Evolutionary conservation across 2,888 invertebrate genomes (phyloP), one percentile per base, ranked within the genome.

Genomic region (Drosophila anomelani): DNA sequence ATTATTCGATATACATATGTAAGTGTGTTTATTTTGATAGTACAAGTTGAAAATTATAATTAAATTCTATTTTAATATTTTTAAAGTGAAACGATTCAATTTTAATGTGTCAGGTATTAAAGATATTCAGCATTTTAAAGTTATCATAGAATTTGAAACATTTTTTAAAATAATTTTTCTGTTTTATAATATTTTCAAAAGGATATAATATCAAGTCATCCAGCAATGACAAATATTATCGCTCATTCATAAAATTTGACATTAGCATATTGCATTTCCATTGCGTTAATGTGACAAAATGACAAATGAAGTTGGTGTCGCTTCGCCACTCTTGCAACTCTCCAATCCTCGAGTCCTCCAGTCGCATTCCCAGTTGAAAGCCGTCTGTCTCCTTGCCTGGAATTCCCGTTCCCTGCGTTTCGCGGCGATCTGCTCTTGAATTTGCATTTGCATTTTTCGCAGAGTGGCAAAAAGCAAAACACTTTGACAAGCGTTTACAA

Each of bases 271-370:
- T 89, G 87, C 82, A 91, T 91, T 91, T 88, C 86, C 88, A 90
- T 85, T 88, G 88, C 89, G 91, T 89, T 90, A 90, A 91, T 91
- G 90, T 91, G 91, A 90, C 91, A 91, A 91, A 90, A 85, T 91
- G 90, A 91, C 90, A 91, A 91, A 91, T 91, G 86, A 88, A 88
- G 83, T 72, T 76, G 67, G 76, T 54, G 57, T 57, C 56, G 55
- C 57, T 60, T 13, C 44, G 46, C 57, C 51, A 43, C 36, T 29
- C 49, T 32, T 32, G 1, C 29, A 32, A 3, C 29, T 47, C n/a
- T n/a, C n/a, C 10, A 46, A 26, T 46, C 26, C 46, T 47, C n/a
- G 26, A 47, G 20, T 49, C 32, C 29, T n/a, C 29, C 47, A 32
- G 44, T 43, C 34, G 44, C 47, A 56, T 43, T 66, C 51, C 38